These are phyloP conservation scores for Drosophila bipectinata DNA, from an alignment of 1,140 invertebrate species.

Conservation along the genomic window DNA sequence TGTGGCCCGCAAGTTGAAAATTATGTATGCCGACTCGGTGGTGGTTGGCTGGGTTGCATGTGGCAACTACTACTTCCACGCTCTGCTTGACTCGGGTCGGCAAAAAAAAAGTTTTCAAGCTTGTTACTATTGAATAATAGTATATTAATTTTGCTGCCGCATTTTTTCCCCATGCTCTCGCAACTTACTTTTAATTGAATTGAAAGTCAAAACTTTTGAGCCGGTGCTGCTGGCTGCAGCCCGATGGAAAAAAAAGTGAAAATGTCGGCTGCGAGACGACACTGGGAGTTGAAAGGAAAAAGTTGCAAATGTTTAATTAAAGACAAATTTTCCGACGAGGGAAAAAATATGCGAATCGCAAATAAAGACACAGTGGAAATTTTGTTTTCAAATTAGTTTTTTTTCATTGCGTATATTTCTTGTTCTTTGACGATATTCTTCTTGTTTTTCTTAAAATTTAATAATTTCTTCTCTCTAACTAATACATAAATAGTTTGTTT, in stretches of 20 bases:
- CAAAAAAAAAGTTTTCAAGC: constrained; percentile 42
- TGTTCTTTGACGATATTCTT: constrained; percentile 57
- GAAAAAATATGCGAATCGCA: constrained; percentile 3
- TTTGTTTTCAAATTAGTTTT: constrained; percentile 53
- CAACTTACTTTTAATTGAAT: constrained; percentile 51
- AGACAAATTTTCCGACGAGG: constrained; percentile 30
- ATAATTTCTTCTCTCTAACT: constrained; percentile 72
- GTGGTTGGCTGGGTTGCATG: constrained; percentile 19
- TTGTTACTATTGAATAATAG: constrained; percentile 56
- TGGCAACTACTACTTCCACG: constrained; percentile 13
- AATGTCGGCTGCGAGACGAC: constrained; percentile 45
- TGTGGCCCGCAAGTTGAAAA: constrained; percentile 34
- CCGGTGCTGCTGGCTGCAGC: not conserved
- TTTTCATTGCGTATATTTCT: constrained; percentile 46
- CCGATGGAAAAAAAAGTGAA: constrained; percentile 23
- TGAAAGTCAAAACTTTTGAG: constrained; percentile 53
- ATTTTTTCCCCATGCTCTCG: constrained; percentile 22
- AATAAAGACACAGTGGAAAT: constrained; percentile 29
- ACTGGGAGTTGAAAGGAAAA: constrained; percentile 24
- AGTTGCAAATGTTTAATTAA: constrained; percentile 53
- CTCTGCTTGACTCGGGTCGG: constrained; percentile 37
- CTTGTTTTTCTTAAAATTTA: constrained; percentile 53
- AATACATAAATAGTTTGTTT: constrained; percentile 70
- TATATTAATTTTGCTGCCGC: constrained; percentile 43
- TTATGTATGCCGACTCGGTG: constrained; percentile 11